These are phyloP conservation scores for Urophycis tenuis DNA, from an alignment of 2,797 vertebrate species.

Conservation along the genomic window DNA sequence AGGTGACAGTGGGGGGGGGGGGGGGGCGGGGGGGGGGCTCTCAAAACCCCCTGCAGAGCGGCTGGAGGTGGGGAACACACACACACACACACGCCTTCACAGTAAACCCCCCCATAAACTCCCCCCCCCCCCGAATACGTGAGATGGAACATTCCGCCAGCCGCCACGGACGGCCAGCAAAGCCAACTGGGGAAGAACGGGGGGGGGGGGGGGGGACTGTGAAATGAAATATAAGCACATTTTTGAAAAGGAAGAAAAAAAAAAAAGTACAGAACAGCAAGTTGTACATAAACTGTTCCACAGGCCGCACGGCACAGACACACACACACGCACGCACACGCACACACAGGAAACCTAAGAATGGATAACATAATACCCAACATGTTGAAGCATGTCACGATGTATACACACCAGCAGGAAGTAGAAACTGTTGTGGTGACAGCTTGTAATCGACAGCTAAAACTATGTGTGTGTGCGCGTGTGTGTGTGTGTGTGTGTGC, in stretches of 20 bases:
- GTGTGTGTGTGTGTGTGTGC: too few species aligned
- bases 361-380: conserved; percentile 8
- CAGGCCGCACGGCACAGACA: too few species aligned
- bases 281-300: neutral
- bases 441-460: too few species aligned
- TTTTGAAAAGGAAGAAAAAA: neutral
- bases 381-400: neutral
- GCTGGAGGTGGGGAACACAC: neutral
- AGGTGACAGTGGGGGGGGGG: conserved; percentile 14
- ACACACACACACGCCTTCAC: neutral
- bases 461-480: neutral
- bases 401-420: neutral
- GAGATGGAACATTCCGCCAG: neutral
- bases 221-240: neutral
- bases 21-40: too few species aligned
- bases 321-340: neutral
- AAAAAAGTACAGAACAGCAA: neutral
- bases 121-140: neutral
- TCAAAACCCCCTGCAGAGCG: too few species aligned
- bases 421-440: neutral
- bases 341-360: conserved; percentile 28
- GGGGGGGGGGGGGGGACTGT: neutral
- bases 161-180: neutral
- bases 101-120: neutral
- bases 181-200: neutral